Evolutionary conservation across 2,797 vertebrate species (phyloP).

Genomic region (Aldrovandia affinis): DNA sequence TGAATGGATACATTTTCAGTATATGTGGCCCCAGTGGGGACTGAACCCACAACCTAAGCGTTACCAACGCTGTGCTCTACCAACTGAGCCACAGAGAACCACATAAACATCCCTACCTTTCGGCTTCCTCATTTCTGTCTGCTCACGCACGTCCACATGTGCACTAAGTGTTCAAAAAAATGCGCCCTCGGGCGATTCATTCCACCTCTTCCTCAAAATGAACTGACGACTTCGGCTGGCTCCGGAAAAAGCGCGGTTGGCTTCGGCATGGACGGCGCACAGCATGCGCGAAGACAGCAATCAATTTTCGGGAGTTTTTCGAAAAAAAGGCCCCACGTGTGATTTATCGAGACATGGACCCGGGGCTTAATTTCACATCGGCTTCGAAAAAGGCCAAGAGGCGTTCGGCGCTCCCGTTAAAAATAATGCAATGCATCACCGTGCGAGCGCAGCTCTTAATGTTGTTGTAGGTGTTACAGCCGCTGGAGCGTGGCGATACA

Average conservation of each 20-base stretch:
- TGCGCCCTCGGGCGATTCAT: constrained; percentile 46
- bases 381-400: constrained; percentile 42
- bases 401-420: constrained; percentile 58
- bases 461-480: constrained; percentile 76
- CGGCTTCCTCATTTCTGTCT: constrained; percentile 33
- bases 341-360: constrained; percentile 76
- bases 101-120: not conserved
- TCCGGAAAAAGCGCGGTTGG: constrained; percentile 44
- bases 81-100: too few relatives aligned
- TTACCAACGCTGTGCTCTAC: too few relatives aligned
- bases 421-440: constrained; percentile 66
- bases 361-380: constrained; percentile 58
- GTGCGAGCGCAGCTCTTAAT: constrained; percentile 53
- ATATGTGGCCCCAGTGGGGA: too few relatives aligned
- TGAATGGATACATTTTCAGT: too few relatives aligned
- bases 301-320: constrained; percentile 58
- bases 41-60: too few relatives aligned
- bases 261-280: constrained; percentile 55
- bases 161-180: constrained; percentile 61
- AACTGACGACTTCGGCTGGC: constrained; percentile 19
- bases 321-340: constrained; percentile 39
- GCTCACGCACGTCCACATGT: constrained; percentile 46
- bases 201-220: constrained; percentile 41
- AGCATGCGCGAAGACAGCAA: constrained; percentile 53
- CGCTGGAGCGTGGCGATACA: constrained; percentile 66